Evolutionary conservation across 2,888 invertebrate species (phyloP).

Genomic region (Invenusta paracnida): DNA sequence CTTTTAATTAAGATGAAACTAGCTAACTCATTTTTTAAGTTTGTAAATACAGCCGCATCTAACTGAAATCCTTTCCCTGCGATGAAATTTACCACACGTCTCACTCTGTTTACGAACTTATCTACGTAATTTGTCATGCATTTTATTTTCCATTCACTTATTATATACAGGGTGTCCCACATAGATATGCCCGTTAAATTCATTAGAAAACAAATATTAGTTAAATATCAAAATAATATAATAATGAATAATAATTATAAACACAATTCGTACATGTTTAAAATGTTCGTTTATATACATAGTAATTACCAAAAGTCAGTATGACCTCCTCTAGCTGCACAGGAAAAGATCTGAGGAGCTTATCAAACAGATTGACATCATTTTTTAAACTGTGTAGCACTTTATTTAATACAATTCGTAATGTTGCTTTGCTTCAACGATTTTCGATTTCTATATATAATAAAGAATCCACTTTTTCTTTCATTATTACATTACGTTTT

Average conservation of each 20-base stretch:
- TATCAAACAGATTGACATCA: conserved; percentile 10
- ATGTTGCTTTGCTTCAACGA: conserved; percentile 10
- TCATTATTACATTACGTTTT: not conserved
- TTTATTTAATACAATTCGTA: not conserved
- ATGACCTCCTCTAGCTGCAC: conserved; percentile 10
- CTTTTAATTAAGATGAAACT: too few species aligned
- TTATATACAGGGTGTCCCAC: not conserved
- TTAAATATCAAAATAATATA: conserved; percentile 7
- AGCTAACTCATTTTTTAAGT: too few species aligned
- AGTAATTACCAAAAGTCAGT: conserved; percentile 13
- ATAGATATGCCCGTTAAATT: not conserved
- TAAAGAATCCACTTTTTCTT: not conserved
- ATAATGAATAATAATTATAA: not conserved
- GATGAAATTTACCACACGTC: too few species aligned
- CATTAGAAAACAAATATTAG: not conserved
- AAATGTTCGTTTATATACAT: not conserved
- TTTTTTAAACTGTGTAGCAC: conserved; percentile 13
- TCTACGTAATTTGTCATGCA: too few species aligned
- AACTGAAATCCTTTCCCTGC: too few species aligned
- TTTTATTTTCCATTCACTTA: not conserved
- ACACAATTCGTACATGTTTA: not conserved
- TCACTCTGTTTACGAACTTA: too few species aligned
- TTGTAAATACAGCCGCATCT: too few species aligned
- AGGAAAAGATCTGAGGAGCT: not conserved
- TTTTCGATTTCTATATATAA: conserved; percentile 12